Conservation (phyloP, 2,888 invertebrate genomes). For the Papilio gigon region DNA sequence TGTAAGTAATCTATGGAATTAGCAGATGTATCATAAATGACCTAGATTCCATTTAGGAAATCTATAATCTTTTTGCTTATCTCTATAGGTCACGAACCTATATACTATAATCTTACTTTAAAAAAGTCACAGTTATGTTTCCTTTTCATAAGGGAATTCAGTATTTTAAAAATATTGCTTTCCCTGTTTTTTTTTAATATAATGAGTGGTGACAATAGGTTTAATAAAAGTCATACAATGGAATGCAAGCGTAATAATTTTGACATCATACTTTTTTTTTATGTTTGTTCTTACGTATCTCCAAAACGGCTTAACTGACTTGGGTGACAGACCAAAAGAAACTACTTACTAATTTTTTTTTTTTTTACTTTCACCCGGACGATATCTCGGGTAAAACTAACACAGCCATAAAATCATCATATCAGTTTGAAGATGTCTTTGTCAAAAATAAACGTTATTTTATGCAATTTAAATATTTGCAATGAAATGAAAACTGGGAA, state of each 20-base stretch:
- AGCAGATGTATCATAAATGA: not conserved
- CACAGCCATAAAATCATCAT: conserved; percentile 1
- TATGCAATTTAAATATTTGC: conserved; percentile 33
- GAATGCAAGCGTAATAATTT: not conserved
- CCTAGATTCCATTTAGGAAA: conserved; percentile 16
- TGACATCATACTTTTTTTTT: too few relatives aligned
- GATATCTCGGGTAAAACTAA: too few relatives aligned
- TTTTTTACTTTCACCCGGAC: too few relatives aligned
- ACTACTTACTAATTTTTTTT: too few relatives aligned
- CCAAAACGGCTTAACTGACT: too few relatives aligned
- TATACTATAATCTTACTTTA: not conserved
- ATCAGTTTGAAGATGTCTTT: conserved; percentile 16
- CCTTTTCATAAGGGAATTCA: too few relatives aligned
- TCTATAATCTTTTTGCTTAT: conserved; percentile 11
- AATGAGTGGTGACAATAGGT: not conserved
- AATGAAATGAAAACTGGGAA: conserved; percentile 25
- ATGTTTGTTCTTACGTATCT: too few relatives aligned
- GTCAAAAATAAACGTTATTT: conserved; percentile 34
- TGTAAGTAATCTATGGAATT: not conserved
- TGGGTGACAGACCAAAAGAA: too few relatives aligned
- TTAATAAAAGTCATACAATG: not conserved
- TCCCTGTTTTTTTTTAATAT: too few relatives aligned
- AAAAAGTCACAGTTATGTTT: not conserved
- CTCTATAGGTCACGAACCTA: conserved; percentile 18
- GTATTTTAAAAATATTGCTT: too few relatives aligned